Base-by-base conservation (phyloP, 1,140 invertebrate species). In the Phthorimaea operculella region DNA sequence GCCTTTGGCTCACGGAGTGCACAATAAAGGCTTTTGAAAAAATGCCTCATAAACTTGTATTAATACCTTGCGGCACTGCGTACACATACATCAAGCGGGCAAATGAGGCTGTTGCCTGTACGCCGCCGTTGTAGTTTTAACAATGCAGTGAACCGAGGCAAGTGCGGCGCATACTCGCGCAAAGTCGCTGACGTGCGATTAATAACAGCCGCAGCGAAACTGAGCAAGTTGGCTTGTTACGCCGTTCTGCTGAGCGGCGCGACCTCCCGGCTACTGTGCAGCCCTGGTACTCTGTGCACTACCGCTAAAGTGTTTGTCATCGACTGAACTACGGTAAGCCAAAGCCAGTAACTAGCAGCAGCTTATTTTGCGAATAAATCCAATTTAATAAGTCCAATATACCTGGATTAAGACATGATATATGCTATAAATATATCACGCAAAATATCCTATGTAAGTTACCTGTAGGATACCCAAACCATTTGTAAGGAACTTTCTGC, bases 151-250 rank as follows among this genome's bases (percentile, higher is more conserved):
- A 52, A 55, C 50, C 53, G 54, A 65, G 60, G 65, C 66, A 64
- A 72, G 64, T 64, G 60, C 21, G 6, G 53, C 51, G 45, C 65
- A 54, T 53, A 57, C 44, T 47, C 44, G 51, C 60, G 65, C 58
- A 68, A 75, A 74, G 64, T 75, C 64, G 66, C 66, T 72, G 70
- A 70, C 62, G 70, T 59, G 50, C 66, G 65, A 78, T 78, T 76
- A 74, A 78, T 78, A 78, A 74, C 72, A 69, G 64, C 57, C 57
- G 55, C 61, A 63, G 67, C 69, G 67, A 69, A 68, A 70, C 64
- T 66, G 66, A 67, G 62, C 66, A 75, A 72, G 67, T 72, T 76
- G 65, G 64, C 73, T 76, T 70, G 72, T 79, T 79, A 74, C 73
- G 62, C 71, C 64, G 71, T 76, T 72, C 62, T 72, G 62, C 72